Conservation (phyloP, 2,797 vertebrate genomes). For the Pipistrellus nathusii region DNA sequence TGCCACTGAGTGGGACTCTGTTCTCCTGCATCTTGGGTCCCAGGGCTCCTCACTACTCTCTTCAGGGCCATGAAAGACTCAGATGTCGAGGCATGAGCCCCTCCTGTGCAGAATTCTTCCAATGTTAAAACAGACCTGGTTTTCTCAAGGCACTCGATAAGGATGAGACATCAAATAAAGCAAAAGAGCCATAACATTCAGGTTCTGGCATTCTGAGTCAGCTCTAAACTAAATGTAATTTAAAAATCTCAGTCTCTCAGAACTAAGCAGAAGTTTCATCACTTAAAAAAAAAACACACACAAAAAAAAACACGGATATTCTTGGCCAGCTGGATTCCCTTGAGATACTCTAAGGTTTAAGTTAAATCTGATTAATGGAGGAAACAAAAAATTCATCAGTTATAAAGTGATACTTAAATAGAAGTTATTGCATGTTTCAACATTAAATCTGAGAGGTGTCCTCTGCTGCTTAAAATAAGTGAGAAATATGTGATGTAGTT, state of each 20-base stretch:
- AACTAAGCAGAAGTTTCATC: conserved; percentile 50
- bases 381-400: conserved; percentile 61
- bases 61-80: not conserved
- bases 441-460: conserved; percentile 63
- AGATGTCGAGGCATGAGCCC: not conserved
- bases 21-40: not conserved
- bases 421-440: conserved; percentile 57
- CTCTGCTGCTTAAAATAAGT: conserved; percentile 63
- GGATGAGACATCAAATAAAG: not conserved
- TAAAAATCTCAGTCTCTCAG: not conserved
- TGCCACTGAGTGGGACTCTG: not conserved
- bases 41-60: not conserved
- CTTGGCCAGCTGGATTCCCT: not conserved
- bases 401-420: conserved; percentile 66
- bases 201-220: not conserved
- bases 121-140: not conserved
- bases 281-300: not conserved
- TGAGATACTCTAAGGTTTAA: conserved; percentile 4
- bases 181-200: not conserved
- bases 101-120: not conserved
- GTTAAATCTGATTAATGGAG: conserved; percentile 61
- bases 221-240: not conserved
- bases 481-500: conserved; percentile 41
- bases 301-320: not conserved
- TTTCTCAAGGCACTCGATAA: not conserved